A percentile compares a stretch with the other conserved stretches of the same genome.
These are phyloP conservation scores for Muntiacus muntjak DNA, from an alignment of 2,113 vertebrate species.

Conservation along the genomic window DNA sequence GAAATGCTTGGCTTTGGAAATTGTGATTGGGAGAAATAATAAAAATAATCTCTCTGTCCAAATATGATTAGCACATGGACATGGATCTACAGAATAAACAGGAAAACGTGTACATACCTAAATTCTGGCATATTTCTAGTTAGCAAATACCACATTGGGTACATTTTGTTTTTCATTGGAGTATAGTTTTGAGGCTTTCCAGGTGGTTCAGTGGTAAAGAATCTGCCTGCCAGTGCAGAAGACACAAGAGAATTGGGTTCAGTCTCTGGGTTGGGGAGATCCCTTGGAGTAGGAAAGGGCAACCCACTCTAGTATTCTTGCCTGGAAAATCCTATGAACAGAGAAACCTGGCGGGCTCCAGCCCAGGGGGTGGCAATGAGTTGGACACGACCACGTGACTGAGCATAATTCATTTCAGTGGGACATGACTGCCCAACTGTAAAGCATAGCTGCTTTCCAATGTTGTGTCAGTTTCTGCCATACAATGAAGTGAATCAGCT, in stretches of 20 bases:
- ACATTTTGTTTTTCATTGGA: background rate
- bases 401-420: background rate
- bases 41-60: background rate
- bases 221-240: background rate
- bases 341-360: background rate
- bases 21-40: background rate
- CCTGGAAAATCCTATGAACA: background rate
- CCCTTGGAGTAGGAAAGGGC: background rate
- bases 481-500: background rate
- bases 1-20: constrained; percentile 24
- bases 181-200: background rate
- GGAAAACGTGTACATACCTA: background rate
- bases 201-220: background rate
- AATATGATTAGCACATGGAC: background rate
- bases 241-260: background rate
- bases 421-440: background rate
- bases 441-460: background rate
- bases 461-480: background rate
- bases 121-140: background rate
- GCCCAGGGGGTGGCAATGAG: background rate
- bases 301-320: background rate
- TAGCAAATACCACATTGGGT: background rate
- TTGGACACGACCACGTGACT: background rate
- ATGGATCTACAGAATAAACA: background rate
- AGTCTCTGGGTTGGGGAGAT: background rate